Evolutionary conservation across 2,113 vertebrate genomes (phyloP).

Genomic region (Apeltes quadracus): DNA sequence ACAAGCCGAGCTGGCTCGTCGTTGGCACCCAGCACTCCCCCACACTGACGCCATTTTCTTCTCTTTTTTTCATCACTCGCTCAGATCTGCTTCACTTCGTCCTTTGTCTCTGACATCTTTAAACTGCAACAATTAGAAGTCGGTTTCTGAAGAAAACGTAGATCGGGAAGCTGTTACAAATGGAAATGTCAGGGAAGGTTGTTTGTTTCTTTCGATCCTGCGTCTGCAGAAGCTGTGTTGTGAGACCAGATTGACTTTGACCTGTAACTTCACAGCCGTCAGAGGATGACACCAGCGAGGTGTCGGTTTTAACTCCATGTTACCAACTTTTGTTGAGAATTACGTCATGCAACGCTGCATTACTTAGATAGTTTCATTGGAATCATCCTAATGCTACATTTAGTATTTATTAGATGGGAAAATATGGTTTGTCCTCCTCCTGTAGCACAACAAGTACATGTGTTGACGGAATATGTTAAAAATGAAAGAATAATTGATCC

Average conservation of each 20-base stretch:
- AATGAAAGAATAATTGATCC: background rate
- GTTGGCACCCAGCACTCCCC: slow-evolving; percentile 58
- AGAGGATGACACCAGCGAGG: too few species aligned
- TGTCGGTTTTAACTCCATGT: too few species aligned
- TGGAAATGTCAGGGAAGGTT: slow-evolving; percentile 19
- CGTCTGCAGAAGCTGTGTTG: background rate
- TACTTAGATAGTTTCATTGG: too few species aligned
- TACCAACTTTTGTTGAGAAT: too few species aligned
- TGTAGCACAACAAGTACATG: too few species aligned
- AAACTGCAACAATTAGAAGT: slow-evolving; percentile 10
- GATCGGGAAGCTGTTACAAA: slow-evolving; percentile 20
- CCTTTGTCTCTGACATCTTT: background rate
- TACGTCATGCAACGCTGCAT: too few species aligned
- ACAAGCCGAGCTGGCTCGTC: slow-evolving; percentile 63
- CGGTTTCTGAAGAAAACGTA: background rate
- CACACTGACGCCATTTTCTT: slow-evolving; percentile 40
- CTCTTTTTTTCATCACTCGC: slow-evolving; percentile 20
- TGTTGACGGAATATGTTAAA: background rate
- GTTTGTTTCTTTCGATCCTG: background rate
- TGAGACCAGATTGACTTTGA: background rate
- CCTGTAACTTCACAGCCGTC: too few species aligned
- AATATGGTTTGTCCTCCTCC: too few species aligned
- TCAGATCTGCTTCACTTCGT: slow-evolving; percentile 4
- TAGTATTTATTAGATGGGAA: too few species aligned
- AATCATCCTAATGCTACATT: too few species aligned